These are phyloP conservation scores for Dexiosoma caninum DNA, from an alignment of 2,888 invertebrate genomes.

Conservation along the genomic window DNA sequence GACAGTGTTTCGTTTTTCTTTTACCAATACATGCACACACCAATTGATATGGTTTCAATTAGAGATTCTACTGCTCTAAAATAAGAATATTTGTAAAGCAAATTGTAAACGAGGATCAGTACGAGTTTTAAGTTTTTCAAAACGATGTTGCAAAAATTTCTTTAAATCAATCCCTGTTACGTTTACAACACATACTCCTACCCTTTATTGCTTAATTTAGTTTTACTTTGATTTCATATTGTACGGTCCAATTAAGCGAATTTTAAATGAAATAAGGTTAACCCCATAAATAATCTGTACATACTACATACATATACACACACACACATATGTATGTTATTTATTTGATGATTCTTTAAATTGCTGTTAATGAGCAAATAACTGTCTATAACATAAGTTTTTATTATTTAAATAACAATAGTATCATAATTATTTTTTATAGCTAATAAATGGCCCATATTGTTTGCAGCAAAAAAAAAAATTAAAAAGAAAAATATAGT, in stretches of 20 bases:
- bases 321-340: slow-evolving; percentile 9
- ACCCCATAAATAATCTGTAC: too few species aligned
- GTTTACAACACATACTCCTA: too few species aligned
- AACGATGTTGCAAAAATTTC: too few species aligned
- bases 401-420: not conserved
- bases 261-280: too few species aligned
- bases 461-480: not conserved
- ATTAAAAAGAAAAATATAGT: not conserved
- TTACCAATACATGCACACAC: not conserved
- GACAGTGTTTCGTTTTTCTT: slow-evolving; percentile 10
- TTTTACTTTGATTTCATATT: too few species aligned
- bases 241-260: too few species aligned
- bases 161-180: too few species aligned
- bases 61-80: not conserved
- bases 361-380: slow-evolving; percentile 26
- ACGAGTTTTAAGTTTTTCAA: too few species aligned
- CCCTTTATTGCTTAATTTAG: too few species aligned
- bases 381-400: not conserved
- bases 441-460: not conserved
- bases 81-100: too few species aligned
- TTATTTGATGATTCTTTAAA: slow-evolving; percentile 3
- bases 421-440: not conserved
- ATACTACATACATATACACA: too few species aligned
- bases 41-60: slow-evolving; percentile 27
- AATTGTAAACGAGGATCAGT: too few species aligned